Evolutionary conservation across 2,113 vertebrate species (phyloP), one percentile per base, ranked within the genome.

Genomic region (Tragulus kanchil): DNA sequence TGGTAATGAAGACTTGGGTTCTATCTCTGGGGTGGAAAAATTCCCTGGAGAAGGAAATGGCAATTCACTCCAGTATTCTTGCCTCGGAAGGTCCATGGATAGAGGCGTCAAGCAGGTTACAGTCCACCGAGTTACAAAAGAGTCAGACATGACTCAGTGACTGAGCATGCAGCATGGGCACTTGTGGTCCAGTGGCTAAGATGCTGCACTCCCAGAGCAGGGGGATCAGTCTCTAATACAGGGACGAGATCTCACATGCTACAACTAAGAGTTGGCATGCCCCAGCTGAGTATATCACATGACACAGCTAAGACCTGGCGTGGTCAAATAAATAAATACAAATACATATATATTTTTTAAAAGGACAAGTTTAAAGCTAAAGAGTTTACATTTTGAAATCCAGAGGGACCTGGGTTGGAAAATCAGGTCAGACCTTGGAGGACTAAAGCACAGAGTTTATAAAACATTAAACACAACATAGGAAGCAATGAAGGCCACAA

Each of bases 91-190:
- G 11, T 10, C 69, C 36, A 13, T 42, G 69, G 69, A 45, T 19
- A 71, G 69, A 71, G 19, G 69, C 42, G 36, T 21, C 36, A 42
- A 21, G 36, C 21, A 19, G 19, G 69, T 36, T 71, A 45, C 69
- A 71, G 69, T 45, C 36, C 19, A 45, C 4, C 19, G 67, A 21
- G 10, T 45, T 0, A 36, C 69, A 23, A 23, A n/a, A n/a, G 36
- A 23, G 69, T 23, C 69, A 71, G 36, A 71, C 23, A 45, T 0
- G 1, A 71, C 19, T n/a, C n/a, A 13, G 36, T 0, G 36, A 45
- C 10, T 12, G 10, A 12, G 69, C 1, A 0, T 45, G 10, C 19
- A 45, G 36, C 10, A 12, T 10, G 6, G 4, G 3, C 36, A 12
- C 69, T 71, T n/a, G 36, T 12, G 19, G 19, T 3, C 69, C 19